These are phyloP conservation scores for Microtus oregoni DNA, from an alignment of 2,113 vertebrate species.

Conservation along the genomic window DNA sequence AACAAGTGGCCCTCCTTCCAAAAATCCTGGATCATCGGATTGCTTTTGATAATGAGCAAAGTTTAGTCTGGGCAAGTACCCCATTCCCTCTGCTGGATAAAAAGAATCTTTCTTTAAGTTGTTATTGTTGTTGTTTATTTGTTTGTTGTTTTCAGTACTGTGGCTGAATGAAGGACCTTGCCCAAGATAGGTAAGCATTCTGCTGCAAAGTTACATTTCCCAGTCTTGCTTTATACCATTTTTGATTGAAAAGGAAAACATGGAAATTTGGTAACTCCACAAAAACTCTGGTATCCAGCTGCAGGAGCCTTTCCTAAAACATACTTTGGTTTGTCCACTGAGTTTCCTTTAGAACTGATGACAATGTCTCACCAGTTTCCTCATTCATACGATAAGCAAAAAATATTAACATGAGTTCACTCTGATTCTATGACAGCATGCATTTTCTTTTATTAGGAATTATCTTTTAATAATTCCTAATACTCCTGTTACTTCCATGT, in stretches of 20 bases:
- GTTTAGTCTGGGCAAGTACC: not conserved
- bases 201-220: not conserved
- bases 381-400: slow-evolving; percentile 27
- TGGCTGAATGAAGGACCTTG: not conserved
- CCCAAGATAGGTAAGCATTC: not conserved
- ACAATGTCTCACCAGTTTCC: not conserved
- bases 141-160: not conserved
- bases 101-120: not conserved
- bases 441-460: slow-evolving; percentile 37
- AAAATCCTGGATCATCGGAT: not conserved
- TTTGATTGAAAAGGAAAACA: not conserved
- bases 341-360: not conserved
- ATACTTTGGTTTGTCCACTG: not conserved
- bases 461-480: slow-evolving; percentile 14
- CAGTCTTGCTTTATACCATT: not conserved
- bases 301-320: not conserved
- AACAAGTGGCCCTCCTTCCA: no score
- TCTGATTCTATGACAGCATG: not conserved
- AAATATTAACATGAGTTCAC: not conserved
- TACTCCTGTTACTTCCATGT: not conserved
- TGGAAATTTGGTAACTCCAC: not conserved
- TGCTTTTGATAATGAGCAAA: not conserved
- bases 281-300: not conserved
- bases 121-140: not conserved
- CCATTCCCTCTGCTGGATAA: not conserved